These are phyloP conservation scores for Tringa solitaria DNA, from an alignment of 2,113 vertebrate genomes.

Conservation along the genomic window DNA sequence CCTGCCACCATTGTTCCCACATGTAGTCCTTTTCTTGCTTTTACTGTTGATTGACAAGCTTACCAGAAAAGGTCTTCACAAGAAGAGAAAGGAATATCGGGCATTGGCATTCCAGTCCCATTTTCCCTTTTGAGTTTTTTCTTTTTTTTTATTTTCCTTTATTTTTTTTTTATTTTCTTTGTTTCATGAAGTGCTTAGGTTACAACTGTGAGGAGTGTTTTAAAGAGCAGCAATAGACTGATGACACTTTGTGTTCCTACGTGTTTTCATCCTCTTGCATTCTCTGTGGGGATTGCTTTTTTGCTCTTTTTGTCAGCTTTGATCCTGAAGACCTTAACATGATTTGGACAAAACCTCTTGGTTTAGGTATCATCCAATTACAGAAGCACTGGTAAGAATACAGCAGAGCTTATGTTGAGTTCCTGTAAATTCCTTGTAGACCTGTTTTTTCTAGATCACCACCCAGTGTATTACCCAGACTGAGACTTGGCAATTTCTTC, in stretches of 20 bases:
- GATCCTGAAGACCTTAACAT: background rate
- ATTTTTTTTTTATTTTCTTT: background rate
- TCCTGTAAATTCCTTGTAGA: background rate
- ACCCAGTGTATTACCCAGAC: background rate
- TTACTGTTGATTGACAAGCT: background rate
- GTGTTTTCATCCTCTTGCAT: background rate
- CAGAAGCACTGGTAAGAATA: background rate
- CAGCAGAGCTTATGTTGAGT: background rate
- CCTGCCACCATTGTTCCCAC: background rate
- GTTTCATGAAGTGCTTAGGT: background rate
- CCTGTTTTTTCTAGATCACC: background rate
- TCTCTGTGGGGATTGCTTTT: background rate
- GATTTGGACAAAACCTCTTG: background rate
- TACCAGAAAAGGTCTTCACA: background rate
- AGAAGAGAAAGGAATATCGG: background rate
- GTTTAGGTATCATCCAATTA: background rate
- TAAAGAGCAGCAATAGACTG: background rate
- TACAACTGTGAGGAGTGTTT: background rate
- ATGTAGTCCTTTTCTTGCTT: background rate
- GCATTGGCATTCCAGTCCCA: background rate
- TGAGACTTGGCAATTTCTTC: background rate
- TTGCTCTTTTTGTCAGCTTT: background rate
- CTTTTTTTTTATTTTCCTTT: no score
- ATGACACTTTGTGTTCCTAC: background rate
- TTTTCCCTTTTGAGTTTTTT: background rate